A percentile compares a stretch with the other conserved stretches of the same genome.
phyloP scores from a whole-genome alignment of 2,888 invertebrate genomes.

The Drosophila prolongata region DNA sequence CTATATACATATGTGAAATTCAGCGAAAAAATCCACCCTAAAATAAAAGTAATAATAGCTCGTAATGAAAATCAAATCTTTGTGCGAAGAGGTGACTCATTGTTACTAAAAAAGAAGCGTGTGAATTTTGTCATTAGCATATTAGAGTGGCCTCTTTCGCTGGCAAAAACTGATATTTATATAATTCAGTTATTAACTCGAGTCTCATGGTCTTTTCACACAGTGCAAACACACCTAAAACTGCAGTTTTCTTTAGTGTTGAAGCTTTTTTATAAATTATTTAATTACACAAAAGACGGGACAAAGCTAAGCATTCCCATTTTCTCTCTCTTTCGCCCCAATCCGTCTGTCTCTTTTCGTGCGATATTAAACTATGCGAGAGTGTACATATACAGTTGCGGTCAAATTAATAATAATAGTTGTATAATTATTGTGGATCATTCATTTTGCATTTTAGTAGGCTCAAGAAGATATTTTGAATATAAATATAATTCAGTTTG shows the following conservation, averaged over 20 bases:
- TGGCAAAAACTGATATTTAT: conserved; percentile 1
- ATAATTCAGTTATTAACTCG: conserved; percentile 16
- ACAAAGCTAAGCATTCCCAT: conserved; percentile 4
- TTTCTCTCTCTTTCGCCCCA: conserved; percentile 7
- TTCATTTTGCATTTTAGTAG: too few species aligned
- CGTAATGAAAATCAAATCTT: conserved; percentile 16
- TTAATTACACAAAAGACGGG: conserved; percentile 5
- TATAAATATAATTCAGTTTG: too few species aligned
- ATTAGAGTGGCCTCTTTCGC: conserved; percentile 21
- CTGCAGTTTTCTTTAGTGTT: neutral
- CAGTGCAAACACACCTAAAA: neutral
- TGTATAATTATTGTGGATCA: too few species aligned
- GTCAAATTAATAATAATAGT: neutral
- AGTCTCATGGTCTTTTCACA: neutral
- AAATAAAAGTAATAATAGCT: conserved; percentile 32
- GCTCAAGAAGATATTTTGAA: too few species aligned
- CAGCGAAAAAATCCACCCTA: conserved; percentile 20
- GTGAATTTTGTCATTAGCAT: conserved; percentile 1
- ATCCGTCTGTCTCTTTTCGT: neutral
- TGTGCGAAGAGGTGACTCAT: conserved; percentile 22
- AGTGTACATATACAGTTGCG: conserved; percentile 11
- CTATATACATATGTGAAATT: conserved; percentile 42
- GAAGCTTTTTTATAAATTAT: conserved; percentile 5
- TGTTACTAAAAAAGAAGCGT: conserved; percentile 3
- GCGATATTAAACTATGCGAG: conserved; percentile 12